Conservation (phyloP, 2,797 vertebrate genomes). For the Mallotus villosus region DNA sequence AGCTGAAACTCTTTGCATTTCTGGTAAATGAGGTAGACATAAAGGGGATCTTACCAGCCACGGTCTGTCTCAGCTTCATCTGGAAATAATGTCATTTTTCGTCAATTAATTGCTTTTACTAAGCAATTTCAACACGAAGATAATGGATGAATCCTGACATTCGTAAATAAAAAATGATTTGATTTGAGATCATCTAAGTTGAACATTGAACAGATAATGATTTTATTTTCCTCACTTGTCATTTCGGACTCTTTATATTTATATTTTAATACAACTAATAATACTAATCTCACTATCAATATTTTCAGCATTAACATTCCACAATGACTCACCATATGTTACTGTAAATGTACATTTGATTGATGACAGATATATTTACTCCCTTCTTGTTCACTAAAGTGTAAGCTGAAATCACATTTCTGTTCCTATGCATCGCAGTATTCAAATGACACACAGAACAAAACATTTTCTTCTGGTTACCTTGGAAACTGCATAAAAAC, state of each 20-base stretch:
- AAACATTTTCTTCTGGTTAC: slow-evolving; percentile 23
- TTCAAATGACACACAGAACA: slow-evolving; percentile 19
- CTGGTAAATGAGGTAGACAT: too few relatives aligned
- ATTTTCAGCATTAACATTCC: too few relatives aligned
- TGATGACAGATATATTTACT: neutral
- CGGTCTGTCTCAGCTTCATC: neutral
- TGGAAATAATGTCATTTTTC: neutral
- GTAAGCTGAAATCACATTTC: slow-evolving; percentile 10
- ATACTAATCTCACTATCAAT: too few relatives aligned
- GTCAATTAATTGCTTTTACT: neutral
- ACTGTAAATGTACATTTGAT: neutral
- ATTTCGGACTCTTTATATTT: neutral
- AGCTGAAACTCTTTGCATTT: neutral
- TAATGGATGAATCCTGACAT: neutral
- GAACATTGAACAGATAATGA: neutral
- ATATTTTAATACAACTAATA: too few relatives aligned
- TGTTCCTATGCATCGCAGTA: slow-evolving; percentile 13
- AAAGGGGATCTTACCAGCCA: too few relatives aligned
- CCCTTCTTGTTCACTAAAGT: neutral
- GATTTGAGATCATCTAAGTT: too few relatives aligned
- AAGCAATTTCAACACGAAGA: neutral
- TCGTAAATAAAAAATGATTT: too few relatives aligned
- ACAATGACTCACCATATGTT: neutral
- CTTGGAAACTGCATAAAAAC: slow-evolving; percentile 32
- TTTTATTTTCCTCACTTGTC: neutral